Conservation (phyloP, 2,113 vertebrate species). For the Esox niger region DNA sequence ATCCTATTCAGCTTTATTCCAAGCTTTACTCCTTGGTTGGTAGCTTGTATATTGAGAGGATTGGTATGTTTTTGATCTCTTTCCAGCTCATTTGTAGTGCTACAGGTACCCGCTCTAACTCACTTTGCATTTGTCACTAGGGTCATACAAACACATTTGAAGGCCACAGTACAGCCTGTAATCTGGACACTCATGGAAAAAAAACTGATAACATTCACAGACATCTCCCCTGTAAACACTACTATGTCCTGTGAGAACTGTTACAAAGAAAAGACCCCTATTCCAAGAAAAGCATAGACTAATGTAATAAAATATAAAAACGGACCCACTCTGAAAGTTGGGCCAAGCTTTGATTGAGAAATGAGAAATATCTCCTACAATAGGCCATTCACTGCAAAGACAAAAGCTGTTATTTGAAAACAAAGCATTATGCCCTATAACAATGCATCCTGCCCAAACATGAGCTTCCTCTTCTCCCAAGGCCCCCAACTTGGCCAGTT, state of each 20-base stretch:
- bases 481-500: conserved; percentile 13
- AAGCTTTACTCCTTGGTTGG: too few species aligned
- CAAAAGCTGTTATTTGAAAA: conserved; percentile 47
- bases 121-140: conserved; percentile 2
- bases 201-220: conserved; percentile 1
- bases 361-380: conserved; percentile 40
- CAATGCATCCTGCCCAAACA: conserved; percentile 44
- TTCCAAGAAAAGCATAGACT: conserved; percentile 2
- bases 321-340: conserved; percentile 9
- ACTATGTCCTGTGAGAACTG: conserved; percentile 21
- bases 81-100: background rate
- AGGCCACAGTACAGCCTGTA: background rate
- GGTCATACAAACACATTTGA: conserved; percentile 9
- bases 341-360: conserved; percentile 20
- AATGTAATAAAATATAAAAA: conserved; percentile 8
- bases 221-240: background rate
- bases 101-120: conserved; percentile 8
- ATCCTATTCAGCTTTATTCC: too few species aligned
- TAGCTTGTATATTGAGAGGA: too few species aligned
- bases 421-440: conserved; percentile 44
- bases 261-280: conserved; percentile 8
- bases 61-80: too few species aligned
- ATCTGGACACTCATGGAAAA: background rate
- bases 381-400: conserved; percentile 45
- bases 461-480: conserved; percentile 28